phyloP scores from a whole-genome alignment of 2,797 vertebrate genomes.

The Rachycentron canadum region DNA sequence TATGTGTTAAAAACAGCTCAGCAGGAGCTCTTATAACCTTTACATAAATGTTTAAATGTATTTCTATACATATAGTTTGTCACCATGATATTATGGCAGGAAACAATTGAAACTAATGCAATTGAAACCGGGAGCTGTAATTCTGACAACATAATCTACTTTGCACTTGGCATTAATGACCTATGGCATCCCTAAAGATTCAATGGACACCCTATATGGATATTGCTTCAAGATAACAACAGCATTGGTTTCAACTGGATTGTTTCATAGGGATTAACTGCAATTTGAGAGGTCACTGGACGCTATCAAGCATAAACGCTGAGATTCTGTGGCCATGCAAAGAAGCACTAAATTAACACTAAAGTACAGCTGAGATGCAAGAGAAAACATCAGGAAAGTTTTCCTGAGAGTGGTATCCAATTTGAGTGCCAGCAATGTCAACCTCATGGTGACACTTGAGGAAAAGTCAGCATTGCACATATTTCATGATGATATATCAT shows the following conservation, averaged over 20 bases:
- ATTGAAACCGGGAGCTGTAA: neutral
- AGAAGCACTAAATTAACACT: no score
- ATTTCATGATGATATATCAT: neutral
- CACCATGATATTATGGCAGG: neutral
- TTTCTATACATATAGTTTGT: neutral
- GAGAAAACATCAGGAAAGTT: neutral
- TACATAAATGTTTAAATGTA: neutral
- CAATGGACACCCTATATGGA: neutral
- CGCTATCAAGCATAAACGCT: neutral
- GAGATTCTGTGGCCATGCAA: neutral
- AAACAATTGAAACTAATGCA: neutral
- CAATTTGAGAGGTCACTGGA: neutral
- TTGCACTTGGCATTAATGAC: neutral
- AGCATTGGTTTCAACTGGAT: constrained; percentile 5
- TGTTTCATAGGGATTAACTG: constrained; percentile 1
- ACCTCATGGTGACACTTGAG: neutral
- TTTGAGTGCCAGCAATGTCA: neutral
- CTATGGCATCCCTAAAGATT: neutral
- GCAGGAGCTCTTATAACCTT: neutral
- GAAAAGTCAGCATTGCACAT: neutral
- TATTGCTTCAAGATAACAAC: neutral
- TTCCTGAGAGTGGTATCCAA: neutral
- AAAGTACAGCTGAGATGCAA: neutral
- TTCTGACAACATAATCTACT: neutral
- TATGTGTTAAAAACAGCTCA: constrained; percentile 2